These are phyloP conservation scores for Agriotes lineatus DNA, from an alignment of 2,888 invertebrate genomes.

Conservation along the genomic window DNA sequence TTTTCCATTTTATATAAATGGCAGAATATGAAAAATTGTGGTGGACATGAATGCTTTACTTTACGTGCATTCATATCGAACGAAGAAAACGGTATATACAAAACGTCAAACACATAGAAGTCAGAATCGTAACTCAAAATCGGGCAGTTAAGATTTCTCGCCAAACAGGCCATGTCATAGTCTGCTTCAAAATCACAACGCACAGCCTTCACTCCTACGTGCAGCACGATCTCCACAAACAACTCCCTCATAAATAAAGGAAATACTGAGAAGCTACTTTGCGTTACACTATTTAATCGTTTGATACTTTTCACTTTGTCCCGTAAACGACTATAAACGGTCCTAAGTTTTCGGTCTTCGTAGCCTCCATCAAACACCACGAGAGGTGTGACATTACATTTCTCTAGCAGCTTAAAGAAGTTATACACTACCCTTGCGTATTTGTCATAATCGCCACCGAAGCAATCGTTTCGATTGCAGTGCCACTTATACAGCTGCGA, in stretches of 20 bases:
- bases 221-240: constrained; percentile 77
- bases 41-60: constrained; percentile 35
- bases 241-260: constrained; percentile 82
- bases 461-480: constrained; percentile 76
- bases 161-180: constrained; percentile 85
- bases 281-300: constrained; percentile 70
- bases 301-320: constrained; percentile 73
- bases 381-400: constrained; percentile 79
- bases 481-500: constrained; percentile 77
- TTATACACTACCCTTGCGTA: constrained; percentile 74
- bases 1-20: constrained; percentile 80
- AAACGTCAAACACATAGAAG: constrained; percentile 89
- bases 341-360: constrained; percentile 78
- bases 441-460: constrained; percentile 89
- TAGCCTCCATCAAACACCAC: constrained; percentile 87
- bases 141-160: constrained; percentile 83
- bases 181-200: constrained; percentile 92
- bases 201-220: constrained; percentile 75
- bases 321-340: constrained; percentile 71
- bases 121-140: constrained; percentile 95
- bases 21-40: constrained; percentile 66
- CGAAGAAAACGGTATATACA: constrained; percentile 83
- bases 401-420: constrained; percentile 78
- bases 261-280: constrained; percentile 73
- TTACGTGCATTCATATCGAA: constrained; percentile 68